Evolutionary conservation across 2,888 invertebrate species (phyloP), one percentile per base, ranked within the genome.

Genomic region (Chirona hameri): DNA sequence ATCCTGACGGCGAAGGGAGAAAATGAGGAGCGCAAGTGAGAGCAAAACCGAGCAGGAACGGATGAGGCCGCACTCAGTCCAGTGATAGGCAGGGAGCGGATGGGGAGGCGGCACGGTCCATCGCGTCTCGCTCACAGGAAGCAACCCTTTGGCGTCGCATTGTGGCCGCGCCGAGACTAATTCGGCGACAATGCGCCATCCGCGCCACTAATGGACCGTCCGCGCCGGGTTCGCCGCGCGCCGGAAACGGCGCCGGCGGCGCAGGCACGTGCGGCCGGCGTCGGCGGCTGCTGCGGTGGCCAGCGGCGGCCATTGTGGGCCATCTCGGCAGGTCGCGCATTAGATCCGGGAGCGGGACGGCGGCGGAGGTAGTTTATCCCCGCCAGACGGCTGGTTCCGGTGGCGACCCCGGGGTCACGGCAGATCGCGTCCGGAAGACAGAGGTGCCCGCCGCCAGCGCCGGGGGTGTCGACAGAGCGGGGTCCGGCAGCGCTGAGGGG

Each of bases 141-240:
- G 39, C 24, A 76, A 76, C 76, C 76, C 76, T 76, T 76, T 76
- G 76, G 24, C 39, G 39, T 39, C 65, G 39, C 21, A 76, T 76
- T 76, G 76, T 76, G 76, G 24, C 46, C 39, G 12, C 27, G 46
- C 9, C 76, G 76, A 39, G 39, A 39, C 76, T 76, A 76, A 76
- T 76, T 76, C 76, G 24, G 10, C 76, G 39, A 76, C 46, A 76
- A 76, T 76, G 76, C 76, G 39, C 46, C 76, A 46, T 15, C 12
- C 7, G 39, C 39, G 7, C 18, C 76, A 18, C 76, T 76, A 76
- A 76, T 76, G 76, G 76, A 3, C 27, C 39, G 24, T 4, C 39
- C 18, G 76, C 39, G 76, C 39, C 76, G 46, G 39, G 3, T 7
- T 39, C 31, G 31, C n/a, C 72, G 39, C 76, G 9, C 39, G 15